Percentiles rank a stretch among this genome's conserved stretches.
Evolutionary conservation across 30 jellyfish, hydroid and myxozoan genomes (phyloP).

Genomic region (Clytia hemisphaerica): DNA sequence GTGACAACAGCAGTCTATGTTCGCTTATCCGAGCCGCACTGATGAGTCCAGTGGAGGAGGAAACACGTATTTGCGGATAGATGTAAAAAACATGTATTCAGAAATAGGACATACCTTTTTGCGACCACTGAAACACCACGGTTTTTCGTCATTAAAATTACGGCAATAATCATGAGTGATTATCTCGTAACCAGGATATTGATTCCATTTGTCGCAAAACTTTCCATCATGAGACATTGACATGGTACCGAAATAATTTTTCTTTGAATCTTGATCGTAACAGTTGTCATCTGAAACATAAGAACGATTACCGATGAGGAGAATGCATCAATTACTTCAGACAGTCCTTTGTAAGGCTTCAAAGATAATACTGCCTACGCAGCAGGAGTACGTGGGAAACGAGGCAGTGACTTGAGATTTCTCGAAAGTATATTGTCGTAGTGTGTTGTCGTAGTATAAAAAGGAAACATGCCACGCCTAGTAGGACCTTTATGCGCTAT

Average conservation of each 20-base stretch:
- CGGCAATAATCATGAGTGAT: constrained; percentile 78
- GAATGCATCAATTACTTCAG: no score
- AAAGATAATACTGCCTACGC: neutral
- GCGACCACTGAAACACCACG: constrained; percentile 78
- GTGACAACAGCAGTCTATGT: no score
- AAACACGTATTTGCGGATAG: no score
- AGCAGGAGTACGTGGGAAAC: neutral
- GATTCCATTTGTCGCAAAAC: constrained; percentile 64
- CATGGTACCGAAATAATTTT: constrained; percentile 53
- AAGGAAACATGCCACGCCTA: no score
- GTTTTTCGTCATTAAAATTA: constrained; percentile 74
- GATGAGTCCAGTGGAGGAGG: no score
- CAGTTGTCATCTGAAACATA: constrained; percentile 47
- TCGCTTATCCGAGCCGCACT: no score
- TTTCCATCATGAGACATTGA: constrained; percentile 58
- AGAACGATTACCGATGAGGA: neutral
- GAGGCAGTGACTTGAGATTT: neutral
- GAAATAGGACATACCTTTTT: constrained; percentile 50
- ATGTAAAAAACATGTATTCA: constrained; percentile 22
- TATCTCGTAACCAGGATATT: constrained; percentile 40
- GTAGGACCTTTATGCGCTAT: no score
- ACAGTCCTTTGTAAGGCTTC: no score
- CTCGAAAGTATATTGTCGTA: neutral
- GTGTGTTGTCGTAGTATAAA: no score
- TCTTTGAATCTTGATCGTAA: constrained; percentile 48